Evolutionary conservation across 2,113 vertebrate genomes (phyloP).

Genomic region (Mustelus asterias): DNA sequence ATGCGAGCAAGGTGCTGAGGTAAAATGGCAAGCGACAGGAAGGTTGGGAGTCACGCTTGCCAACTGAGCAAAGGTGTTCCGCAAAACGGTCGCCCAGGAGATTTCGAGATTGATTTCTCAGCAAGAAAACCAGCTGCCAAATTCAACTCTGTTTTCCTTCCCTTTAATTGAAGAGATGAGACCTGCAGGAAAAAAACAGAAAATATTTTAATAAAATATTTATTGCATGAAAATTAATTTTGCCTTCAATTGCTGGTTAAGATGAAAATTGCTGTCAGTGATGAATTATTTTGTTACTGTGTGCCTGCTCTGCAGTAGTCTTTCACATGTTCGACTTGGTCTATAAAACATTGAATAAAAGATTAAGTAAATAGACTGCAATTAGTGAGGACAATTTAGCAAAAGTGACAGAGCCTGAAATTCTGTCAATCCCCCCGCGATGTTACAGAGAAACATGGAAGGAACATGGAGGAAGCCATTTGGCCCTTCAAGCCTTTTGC

Average conservation of each 20-base stretch:
- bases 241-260: background rate
- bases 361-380: background rate
- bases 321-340: constrained; percentile 1
- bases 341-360: background rate
- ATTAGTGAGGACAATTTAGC: background rate
- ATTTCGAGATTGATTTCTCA: background rate
- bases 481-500: too few relatives aligned
- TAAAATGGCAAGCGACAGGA: too few relatives aligned
- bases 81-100: too few relatives aligned
- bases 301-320: background rate
- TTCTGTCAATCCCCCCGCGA: background rate
- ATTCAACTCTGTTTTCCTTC: background rate
- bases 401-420: background rate
- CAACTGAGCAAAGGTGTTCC: too few relatives aligned
- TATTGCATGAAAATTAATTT: background rate
- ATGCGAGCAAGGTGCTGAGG: too few relatives aligned
- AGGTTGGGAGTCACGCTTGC: too few relatives aligned
- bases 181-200: background rate
- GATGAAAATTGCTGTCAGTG: background rate
- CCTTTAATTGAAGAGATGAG: background rate
- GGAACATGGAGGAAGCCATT: too few relatives aligned
- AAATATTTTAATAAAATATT: constrained; percentile 7
- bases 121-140: background rate
- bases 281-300: background rate
- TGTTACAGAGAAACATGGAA: too few relatives aligned